phyloP scores from a whole-genome alignment of 2,888 invertebrate species.

The Melinopterus prodromus region DNA sequence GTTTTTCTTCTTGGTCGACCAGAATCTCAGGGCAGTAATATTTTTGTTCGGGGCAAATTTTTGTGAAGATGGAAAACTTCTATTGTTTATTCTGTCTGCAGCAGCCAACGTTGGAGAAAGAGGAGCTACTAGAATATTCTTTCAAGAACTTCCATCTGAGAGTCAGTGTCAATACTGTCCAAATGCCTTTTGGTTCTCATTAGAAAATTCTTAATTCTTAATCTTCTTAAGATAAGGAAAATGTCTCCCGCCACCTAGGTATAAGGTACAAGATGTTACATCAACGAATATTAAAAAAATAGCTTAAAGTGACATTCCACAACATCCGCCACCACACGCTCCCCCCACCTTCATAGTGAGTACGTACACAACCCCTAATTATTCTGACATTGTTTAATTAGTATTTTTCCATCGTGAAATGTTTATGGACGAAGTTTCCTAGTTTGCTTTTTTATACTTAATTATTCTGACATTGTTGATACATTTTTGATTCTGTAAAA shows the following conservation, averaged over 20 bases:
- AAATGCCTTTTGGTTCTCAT: background rate
- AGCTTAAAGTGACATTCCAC: background rate
- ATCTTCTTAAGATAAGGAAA: background rate
- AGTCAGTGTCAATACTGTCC: background rate
- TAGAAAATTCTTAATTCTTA: background rate
- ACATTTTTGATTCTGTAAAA: background rate
- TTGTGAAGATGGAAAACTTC: constrained; percentile 4
- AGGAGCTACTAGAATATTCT: constrained; percentile 4
- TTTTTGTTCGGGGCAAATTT: constrained; percentile 4
- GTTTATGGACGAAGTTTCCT: background rate
- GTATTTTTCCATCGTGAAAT: background rate
- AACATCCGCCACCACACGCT: background rate
- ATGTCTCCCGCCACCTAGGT: background rate
- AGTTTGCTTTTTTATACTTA: background rate
- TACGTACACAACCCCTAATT: background rate
- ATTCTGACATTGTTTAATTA: background rate
- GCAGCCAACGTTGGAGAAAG: constrained; percentile 4
- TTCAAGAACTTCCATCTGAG: constrained; percentile 4
- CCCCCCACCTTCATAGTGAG: background rate
- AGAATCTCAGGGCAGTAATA: background rate
- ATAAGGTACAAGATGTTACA: background rate
- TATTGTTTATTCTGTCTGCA: background rate
- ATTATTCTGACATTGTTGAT: background rate
- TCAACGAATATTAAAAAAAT: background rate
- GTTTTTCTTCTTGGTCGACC: background rate